Base-by-base conservation (phyloP, 2,113 vertebrate species). In the Pimephales promelas region DNA sequence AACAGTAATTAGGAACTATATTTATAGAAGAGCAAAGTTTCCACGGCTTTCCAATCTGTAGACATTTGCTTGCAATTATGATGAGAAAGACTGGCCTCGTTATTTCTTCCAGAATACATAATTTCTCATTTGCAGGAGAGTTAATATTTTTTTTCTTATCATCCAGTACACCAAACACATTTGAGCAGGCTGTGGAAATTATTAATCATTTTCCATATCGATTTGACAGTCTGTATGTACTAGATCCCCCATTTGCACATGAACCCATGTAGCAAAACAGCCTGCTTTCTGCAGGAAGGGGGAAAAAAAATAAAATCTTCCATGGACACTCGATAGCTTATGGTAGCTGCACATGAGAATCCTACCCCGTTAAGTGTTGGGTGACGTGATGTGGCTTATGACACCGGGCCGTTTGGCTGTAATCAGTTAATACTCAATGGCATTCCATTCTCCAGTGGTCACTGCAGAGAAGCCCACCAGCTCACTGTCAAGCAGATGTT, bases 1-100 rank as follows among this genome's bases (percentile, higher is more conserved):
- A 84, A 83, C 76, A 52, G 82, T 79, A 88, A 83, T 85, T 85
- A 85, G 45, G 59, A 83, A 77, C 57, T 31, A 84, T 82, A 85
- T 88, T 78, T 81, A 85, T 87, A 81, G 80, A 85, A 52, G 78
- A 71, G 57, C 5, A 71, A 75, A 36, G 59, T 86, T 88, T 78
- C 76, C 77, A 66, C 18, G 9, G 75, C 81, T 71, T 85, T 71
- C 61, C 78, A 87, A 87, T 86, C 78, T 85, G 52, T 54, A 54
- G 52, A 54, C 52, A 54, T 54, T 54, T 54, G 83, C 56, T 86
- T 85, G 79, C 81, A 88, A 84, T 88, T 88, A 86, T 20, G 24
- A 77, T 56, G 72, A 83, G 72, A 83, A 85, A 82, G 34, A 57
- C 66, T 84, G 70, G 72, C 59, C 26, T 54, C 26, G 20, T 64